Conservation (phyloP, 2,888 invertebrate genomes). For the Oxytorus armatus region DNA sequence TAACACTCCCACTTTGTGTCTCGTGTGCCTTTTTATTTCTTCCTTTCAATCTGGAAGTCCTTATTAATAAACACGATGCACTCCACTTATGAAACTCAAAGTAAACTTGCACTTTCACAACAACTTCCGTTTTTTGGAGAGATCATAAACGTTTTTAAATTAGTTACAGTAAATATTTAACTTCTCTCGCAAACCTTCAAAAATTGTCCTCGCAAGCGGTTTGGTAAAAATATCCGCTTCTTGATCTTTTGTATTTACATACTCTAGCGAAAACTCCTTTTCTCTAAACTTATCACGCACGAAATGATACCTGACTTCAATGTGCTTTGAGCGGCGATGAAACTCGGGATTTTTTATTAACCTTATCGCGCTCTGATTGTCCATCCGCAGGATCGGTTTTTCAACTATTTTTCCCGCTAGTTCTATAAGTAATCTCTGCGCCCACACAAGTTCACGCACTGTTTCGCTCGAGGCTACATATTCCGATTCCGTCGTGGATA, state of each 20-base stretch:
- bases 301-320: slow-evolving; percentile 64
- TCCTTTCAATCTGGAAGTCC: too few relatives aligned
- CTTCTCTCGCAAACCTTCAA: slow-evolving; percentile 29
- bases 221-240: slow-evolving; percentile 52
- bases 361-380: slow-evolving; percentile 61
- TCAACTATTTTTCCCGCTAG: slow-evolving; percentile 15
- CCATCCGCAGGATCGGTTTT: slow-evolving; percentile 36
- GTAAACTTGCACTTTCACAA: too few relatives aligned
- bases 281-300: slow-evolving; percentile 39
- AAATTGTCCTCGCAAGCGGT: slow-evolving; percentile 29
- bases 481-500: slow-evolving; percentile 68
- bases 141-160: too few relatives aligned
- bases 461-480: slow-evolving; percentile 60
- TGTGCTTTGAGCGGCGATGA: slow-evolving; percentile 51
- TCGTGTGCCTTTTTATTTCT: too few relatives aligned
- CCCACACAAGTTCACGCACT: slow-evolving; percentile 56
- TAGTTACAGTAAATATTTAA: too few relatives aligned
- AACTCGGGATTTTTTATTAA: slow-evolving; percentile 60
- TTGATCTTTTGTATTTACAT: slow-evolving; percentile 39
- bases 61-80: too few relatives aligned
- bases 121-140: too few relatives aligned
- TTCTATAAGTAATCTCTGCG: slow-evolving; percentile 43
- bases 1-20: too few relatives aligned
- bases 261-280: slow-evolving; percentile 29
- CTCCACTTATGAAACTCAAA: too few relatives aligned